Evolutionary conservation across 1,140 invertebrate species (phyloP).

Genomic region (Ridgeia piscesae): DNA sequence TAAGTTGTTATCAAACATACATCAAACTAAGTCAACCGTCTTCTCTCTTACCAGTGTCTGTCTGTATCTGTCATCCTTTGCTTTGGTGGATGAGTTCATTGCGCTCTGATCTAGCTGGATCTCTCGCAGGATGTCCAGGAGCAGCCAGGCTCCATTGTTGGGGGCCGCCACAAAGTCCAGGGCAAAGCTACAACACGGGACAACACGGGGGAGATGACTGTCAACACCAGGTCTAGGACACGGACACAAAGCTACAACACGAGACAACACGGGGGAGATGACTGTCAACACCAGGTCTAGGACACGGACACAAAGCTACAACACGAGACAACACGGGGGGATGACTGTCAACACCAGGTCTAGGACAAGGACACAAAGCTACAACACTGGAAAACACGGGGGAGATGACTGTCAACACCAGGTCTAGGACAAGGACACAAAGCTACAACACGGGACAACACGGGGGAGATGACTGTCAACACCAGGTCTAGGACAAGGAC

Average conservation of each 20-base stretch:
- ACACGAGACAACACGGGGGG: conserved; percentile 27
- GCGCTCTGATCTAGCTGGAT: conserved; percentile 66
- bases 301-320: conserved; percentile 72
- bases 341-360: neutral
- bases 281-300: neutral
- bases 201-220: conserved; percentile 19
- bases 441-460: too few relatives aligned
- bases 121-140: conserved; percentile 80
- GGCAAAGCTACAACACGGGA: conserved; percentile 72
- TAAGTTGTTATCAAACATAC: neutral
- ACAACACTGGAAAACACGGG: too few relatives aligned
- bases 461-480: too few relatives aligned
- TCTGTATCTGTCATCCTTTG: conserved; percentile 41
- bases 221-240: neutral
- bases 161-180: conserved; percentile 82
- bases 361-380: too few relatives aligned
- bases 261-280: conserved; percentile 23
- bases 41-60: conserved; percentile 38
- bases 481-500: too few relatives aligned
- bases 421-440: too few relatives aligned
- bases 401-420: too few relatives aligned
- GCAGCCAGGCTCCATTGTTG: conserved; percentile 73
- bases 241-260: conserved; percentile 70
- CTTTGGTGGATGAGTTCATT: conserved; percentile 45
- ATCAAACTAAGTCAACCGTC: neutral